Base-by-base conservation (phyloP, 2,113 vertebrate genomes). In the Taxidea taxus region DNA sequence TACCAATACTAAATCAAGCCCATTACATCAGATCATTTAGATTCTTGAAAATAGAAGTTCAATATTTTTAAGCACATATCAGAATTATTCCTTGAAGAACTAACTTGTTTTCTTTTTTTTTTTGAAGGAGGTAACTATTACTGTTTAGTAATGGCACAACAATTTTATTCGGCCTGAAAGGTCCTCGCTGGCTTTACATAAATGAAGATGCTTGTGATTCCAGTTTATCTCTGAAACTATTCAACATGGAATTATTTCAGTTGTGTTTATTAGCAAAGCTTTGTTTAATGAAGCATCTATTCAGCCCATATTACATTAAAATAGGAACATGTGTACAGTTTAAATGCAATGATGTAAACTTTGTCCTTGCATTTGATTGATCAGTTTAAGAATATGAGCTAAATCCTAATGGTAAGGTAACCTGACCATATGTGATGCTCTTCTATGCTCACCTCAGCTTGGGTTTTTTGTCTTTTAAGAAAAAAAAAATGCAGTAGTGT, bases 191-290 rank as follows among this genome's bases (percentile, higher is more conserved):
- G 97, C 98, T 98, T 98, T 98, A 97, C 96, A 96, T 98, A 95
- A 95, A 84, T 95, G 94, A 95, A 97, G 91, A 98, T 90, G 81
- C 93, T 98, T 95, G 96, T 98, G 89, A 97, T 98, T 98, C 97
- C 98, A 98, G 98, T 98, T 98, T 98, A 97, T 98, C 98, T 98
- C 98, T 98, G 98, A 98, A 98, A 98, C 98, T 98, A 97, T 98
- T 97, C 98, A 98, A 98, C 97, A 97, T 98, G 92, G 97, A 98
- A 98, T 98, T 97, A 98, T 98, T 99, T 98, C 97, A 85, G 95
- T 98, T 99, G 98, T 98, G 98, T 99, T 98, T 98, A 98, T 99
- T 98, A 98, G 96, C 98, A 98, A 98, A 98, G 95, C 96, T 98
- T 98, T 98, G 97, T 98, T 98, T 98, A 98, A 96, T 97, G 97